These are phyloP conservation scores for Apodemia hepburni DNA, from an alignment of 2,888 invertebrate genomes.

Conservation along the genomic window DNA sequence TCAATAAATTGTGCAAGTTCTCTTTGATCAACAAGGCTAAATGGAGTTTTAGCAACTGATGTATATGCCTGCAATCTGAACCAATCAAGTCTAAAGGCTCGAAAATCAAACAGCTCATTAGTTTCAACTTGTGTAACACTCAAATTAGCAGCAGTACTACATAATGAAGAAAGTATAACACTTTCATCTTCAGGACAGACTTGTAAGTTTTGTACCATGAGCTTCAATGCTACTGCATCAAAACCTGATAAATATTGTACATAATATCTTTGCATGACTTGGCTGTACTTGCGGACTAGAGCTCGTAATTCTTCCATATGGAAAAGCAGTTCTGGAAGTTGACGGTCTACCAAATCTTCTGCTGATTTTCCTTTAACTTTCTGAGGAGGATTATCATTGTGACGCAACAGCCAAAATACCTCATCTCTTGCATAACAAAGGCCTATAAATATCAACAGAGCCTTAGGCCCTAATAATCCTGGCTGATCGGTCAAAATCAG, in stretches of 20 bases:
- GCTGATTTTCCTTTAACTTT: constrained; percentile 92
- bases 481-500: constrained; percentile 98
- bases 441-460: constrained; percentile 97
- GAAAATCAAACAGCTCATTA: constrained; percentile 96
- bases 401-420: constrained; percentile 97
- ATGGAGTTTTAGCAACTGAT: constrained; percentile 89
- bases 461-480: constrained; percentile 97
- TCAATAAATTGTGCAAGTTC: constrained; percentile 96
- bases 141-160: constrained; percentile 91
- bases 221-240: constrained; percentile 95
- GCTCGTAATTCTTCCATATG: constrained; percentile 98
- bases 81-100: constrained; percentile 98
- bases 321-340: constrained; percentile 97
- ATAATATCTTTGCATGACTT: constrained; percentile 98
- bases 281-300: constrained; percentile 96
- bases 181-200: constrained; percentile 97
- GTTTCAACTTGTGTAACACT: constrained; percentile 98
- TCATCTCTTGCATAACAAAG: constrained; percentile 98
- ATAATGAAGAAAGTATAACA: constrained; percentile 94
- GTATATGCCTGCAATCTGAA: constrained; percentile 97
- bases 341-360: constrained; percentile 97
- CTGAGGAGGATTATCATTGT: constrained; percentile 97
- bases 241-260: constrained; percentile 98
- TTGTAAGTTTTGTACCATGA: constrained; percentile 90
- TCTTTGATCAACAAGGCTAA: constrained; percentile 90